phyloP scores from a whole-genome alignment of 2,113 vertebrate genomes.

The Panthera tigris region DNA sequence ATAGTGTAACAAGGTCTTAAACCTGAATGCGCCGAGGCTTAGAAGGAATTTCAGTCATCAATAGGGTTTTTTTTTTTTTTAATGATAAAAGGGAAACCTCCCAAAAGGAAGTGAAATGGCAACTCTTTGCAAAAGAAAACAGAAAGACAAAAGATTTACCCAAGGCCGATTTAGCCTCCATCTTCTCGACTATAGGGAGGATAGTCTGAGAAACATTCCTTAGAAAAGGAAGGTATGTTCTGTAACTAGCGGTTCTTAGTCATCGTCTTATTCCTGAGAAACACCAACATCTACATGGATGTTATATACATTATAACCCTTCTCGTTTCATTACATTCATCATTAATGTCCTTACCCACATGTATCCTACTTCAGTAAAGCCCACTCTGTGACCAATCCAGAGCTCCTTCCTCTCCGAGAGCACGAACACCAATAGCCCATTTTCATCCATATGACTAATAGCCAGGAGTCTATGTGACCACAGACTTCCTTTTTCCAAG shows the following conservation, averaged over 20 bases:
- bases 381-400: neutral
- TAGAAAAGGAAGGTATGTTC: neutral
- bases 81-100: neutral
- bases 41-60: neutral
- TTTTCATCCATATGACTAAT: neutral
- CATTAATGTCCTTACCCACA: neutral
- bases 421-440: neutral
- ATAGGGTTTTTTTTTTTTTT: neutral
- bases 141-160: neutral
- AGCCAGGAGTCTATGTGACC: neutral
- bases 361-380: neutral
- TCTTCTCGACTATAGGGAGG: neutral
- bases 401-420: neutral
- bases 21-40: neutral
- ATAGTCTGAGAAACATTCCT: neutral
- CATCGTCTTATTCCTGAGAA: neutral
- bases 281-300: neutral
- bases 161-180: neutral
- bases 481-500: neutral
- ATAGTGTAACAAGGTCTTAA: neutral
- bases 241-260: neutral
- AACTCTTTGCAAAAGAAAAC: conserved; percentile 17
- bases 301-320: neutral
- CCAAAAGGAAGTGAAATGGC: neutral
- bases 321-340: neutral